Percentiles rank a stretch among this genome's conserved stretches.
These are phyloP conservation scores for Dryomyza anilis DNA, from an alignment of 2,888 invertebrate species.

Conservation along the genomic window DNA sequence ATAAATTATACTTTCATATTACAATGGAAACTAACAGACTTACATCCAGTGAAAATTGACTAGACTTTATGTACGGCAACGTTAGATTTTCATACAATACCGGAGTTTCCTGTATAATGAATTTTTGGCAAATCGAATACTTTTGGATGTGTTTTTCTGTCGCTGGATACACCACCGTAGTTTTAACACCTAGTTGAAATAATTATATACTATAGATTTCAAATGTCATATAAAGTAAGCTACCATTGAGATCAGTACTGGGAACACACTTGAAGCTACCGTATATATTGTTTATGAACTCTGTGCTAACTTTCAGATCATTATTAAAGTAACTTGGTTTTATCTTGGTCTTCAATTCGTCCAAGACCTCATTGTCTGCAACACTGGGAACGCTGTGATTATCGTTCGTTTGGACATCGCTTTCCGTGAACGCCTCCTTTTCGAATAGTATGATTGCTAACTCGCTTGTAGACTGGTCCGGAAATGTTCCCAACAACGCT, in stretches of 20 bases:
- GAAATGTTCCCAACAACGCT: conserved; percentile 70
- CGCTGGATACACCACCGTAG: conserved; percentile 91
- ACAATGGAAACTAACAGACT: neutral
- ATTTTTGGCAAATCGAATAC: conserved; percentile 75
- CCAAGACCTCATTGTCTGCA: conserved; percentile 11
- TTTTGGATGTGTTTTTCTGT: conserved; percentile 90
- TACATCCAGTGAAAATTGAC: conserved; percentile 82
- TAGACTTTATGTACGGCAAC: conserved; percentile 73
- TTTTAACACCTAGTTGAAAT: conserved; percentile 81
- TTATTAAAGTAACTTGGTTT: conserved; percentile 65
- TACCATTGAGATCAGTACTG: conserved; percentile 69
- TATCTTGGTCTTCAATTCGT: neutral
- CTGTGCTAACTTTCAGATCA: conserved; percentile 67
- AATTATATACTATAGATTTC: neutral
- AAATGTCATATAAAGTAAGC: neutral
- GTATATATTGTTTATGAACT: conserved; percentile 84
- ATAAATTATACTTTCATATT: conserved; percentile 25
- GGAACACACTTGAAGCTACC: conserved; percentile 79
- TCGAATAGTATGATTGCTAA: conserved; percentile 78
- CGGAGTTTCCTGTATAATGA: conserved; percentile 84
- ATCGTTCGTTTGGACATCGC: conserved; percentile 48
- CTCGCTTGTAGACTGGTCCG: conserved; percentile 62
- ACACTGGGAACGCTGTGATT: conserved; percentile 40
- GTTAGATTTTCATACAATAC: conserved; percentile 80
- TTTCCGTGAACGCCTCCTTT: conserved; percentile 76